These are phyloP conservation scores for Agriopis leucophaearia DNA, from an alignment of 2,888 invertebrate genomes.

Conservation along the genomic window DNA sequence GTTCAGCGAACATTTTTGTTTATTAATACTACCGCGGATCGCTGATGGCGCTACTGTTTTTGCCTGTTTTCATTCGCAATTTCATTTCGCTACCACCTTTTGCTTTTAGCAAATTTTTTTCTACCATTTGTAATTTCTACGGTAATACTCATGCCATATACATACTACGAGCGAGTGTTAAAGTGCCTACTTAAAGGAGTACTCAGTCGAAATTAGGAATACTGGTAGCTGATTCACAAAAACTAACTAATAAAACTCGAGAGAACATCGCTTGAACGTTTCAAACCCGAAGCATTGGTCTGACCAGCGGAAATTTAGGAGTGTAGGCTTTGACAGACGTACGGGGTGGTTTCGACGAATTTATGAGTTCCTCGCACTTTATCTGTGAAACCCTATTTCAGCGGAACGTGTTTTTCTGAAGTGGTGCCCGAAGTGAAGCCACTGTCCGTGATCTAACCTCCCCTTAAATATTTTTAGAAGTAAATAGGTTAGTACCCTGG, in stretches of 20 bases:
- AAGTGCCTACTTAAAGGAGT: not conserved
- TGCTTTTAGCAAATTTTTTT: no score
- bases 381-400: slow-evolving; percentile 45
- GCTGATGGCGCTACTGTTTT: no score
- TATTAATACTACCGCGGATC: no score
- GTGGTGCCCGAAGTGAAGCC: slow-evolving; percentile 38
- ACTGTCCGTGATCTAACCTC: slow-evolving; percentile 37
- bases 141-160: no score
- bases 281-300: slow-evolving; percentile 35
- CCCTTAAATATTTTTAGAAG: slow-evolving; percentile 36
- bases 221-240: not conserved
- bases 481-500: slow-evolving; percentile 38
- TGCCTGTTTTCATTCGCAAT: no score
- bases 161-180: no score
- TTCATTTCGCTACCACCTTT: no score
- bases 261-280: slow-evolving; percentile 26
- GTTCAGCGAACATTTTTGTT: no score
- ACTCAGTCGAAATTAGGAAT: slow-evolving; percentile 3
- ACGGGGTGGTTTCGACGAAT: slow-evolving; percentile 46
- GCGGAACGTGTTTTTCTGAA: slow-evolving; percentile 46
- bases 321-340: slow-evolving; percentile 49
- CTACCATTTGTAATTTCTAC: no score
- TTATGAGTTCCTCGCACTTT: slow-evolving; percentile 49
- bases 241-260: slow-evolving; percentile 10
- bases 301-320: slow-evolving; percentile 46